phyloP scores from a whole-genome alignment of 2,888 invertebrate genomes.

The Phaedon cochleariae region DNA sequence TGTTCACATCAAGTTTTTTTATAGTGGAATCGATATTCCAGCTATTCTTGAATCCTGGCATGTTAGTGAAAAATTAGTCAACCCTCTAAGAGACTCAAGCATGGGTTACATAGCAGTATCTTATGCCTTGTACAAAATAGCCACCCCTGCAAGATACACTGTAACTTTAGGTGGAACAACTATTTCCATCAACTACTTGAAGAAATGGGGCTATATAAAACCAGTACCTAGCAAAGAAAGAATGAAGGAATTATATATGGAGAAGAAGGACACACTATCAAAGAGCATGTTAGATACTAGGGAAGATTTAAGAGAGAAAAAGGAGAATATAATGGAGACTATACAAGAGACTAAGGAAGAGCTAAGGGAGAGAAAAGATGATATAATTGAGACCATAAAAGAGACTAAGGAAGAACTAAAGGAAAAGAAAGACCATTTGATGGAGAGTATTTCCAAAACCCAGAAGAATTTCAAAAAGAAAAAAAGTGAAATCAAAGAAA shows the following conservation, averaged over 20 bases:
- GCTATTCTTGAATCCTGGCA: conserved; percentile 79
- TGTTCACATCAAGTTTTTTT: conserved; percentile 13
- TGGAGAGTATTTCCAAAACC: conserved; percentile 36
- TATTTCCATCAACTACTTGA: conserved; percentile 81
- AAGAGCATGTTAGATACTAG: conserved; percentile 64
- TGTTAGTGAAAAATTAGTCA: conserved; percentile 79
- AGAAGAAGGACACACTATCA: conserved; percentile 69
- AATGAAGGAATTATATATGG: conserved; percentile 71
- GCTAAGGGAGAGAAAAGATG: conserved; percentile 66
- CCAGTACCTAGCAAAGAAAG: conserved; percentile 77
- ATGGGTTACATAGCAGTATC: conserved; percentile 91
- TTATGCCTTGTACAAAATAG: conserved; percentile 92
- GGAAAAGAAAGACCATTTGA: conserved; percentile 43
- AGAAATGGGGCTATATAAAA: conserved; percentile 81
- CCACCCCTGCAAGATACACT: conserved; percentile 90
- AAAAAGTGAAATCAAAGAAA: conserved; percentile 19
- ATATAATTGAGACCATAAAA: conserved; percentile 69
- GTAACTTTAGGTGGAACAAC: conserved; percentile 92
- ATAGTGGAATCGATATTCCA: conserved; percentile 91
- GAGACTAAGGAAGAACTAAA: conserved; percentile 62
- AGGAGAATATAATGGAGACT: conserved; percentile 45
- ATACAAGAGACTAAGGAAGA: conserved; percentile 48
- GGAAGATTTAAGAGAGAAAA: conserved; percentile 47
- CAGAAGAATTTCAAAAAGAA: conserved; percentile 30
- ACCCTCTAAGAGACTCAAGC: conserved; percentile 78